Base-by-base conservation (phyloP, 64 coral and sea anemone genomes). In the Dendrophyllia cribrosa region DNA sequence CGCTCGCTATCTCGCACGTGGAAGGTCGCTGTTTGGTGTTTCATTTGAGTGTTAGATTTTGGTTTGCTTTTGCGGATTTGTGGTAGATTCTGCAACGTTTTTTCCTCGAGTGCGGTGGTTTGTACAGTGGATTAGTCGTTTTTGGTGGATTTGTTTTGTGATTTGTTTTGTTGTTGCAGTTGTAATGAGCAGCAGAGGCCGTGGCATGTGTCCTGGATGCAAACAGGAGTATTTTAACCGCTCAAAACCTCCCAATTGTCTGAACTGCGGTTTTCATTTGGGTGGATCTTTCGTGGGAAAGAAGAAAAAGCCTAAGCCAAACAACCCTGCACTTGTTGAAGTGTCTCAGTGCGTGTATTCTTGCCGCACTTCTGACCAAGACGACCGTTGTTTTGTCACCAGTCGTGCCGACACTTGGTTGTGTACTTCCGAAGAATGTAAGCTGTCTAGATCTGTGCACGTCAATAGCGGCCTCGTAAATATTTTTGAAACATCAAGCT, bases 301-400 rank as follows among this genome's bases (percentile, higher is more conserved):
- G 9, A 56, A 21, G 23, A 79, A 58, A 21, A 79, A 56, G 17
- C 11, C 16, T 4, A 79, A 79, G 50, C 53, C 7, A 56, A 56
- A 12, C 12, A 56, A 56, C 12, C 2, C 53, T 56, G 53, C 53
- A 12, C 7, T 17, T 8, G 6, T 79, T 7, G 23, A 52, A 52
- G 15, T 79, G 15, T 10, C 50, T 8, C 50, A 79, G 10, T 19
- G 17, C 4, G 11, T 20, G 3, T 79, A 23, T 21, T 56, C 19
- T 52, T 50, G 51, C 8, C 34, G 17, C 11, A 79, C 47, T 23
- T 56, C 50, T 25, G 23, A 79, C 76, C 51, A 56, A 79, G 49
- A 22, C n/a, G 76, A 79, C 76, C 16, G 50, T 23, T 79, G 76
- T n/a, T 79, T 79, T 21, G 76, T 79, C 4, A 23, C 76, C 4